Conservation (phyloP, 2,797 vertebrate genomes). For the Ciconia nigra region DNA sequence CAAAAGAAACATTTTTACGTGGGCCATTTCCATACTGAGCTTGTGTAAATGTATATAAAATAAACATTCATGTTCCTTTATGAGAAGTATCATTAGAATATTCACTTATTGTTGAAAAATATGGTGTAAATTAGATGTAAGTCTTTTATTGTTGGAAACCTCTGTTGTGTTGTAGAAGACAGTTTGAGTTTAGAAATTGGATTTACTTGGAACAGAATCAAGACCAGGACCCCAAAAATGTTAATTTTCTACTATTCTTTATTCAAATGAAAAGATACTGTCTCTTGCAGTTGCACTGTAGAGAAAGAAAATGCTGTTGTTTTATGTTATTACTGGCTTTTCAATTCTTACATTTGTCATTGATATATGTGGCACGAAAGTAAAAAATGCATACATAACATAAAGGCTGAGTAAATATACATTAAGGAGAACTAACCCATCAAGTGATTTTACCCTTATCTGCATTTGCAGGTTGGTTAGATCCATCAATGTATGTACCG, state of each 20-base stretch:
- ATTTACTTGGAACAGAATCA: neutral
- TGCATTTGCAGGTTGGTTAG: constrained; percentile 93
- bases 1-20: neutral
- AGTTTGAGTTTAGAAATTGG: neutral
- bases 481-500: constrained; percentile 89
- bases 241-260: constrained; percentile 23
- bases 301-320: neutral
- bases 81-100: neutral
- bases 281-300: neutral
- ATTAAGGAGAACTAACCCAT: constrained; percentile 79
- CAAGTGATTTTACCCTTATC: constrained; percentile 88
- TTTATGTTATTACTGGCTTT: constrained; percentile 72
- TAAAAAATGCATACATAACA: constrained; percentile 85
- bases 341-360: constrained; percentile 83
- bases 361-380: constrained; percentile 85
- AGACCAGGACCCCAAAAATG: neutral
- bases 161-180: neutral
- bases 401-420: constrained; percentile 85
- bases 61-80: neutral
- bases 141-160: neutral
- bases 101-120: neutral
- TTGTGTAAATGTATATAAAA: neutral
- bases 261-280: constrained; percentile 42
- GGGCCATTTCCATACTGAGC: neutral
- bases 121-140: neutral